Base-by-base conservation (phyloP, 23 tunicate genomes). In the Oikopleura dioica region DNA sequence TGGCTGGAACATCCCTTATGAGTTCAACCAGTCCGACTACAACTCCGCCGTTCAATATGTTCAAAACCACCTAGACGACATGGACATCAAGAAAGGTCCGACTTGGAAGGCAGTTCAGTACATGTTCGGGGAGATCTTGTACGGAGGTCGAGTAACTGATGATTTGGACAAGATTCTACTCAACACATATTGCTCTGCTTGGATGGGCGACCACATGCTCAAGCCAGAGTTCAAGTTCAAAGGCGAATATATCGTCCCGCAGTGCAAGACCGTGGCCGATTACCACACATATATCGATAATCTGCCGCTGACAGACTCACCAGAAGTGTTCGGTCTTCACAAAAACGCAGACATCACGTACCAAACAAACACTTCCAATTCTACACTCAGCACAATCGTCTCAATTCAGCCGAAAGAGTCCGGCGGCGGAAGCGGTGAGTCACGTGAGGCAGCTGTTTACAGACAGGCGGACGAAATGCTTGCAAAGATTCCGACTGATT, bases 1-100 rank as follows among this genome's bases (percentile, higher is more conserved):
- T 5, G 99, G 99, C 12, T 94, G 99, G 99, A 94, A 94, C 82
- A 94, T 94, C 55, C 99, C 99, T 1, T 94, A 94, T 75, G 99
- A 94, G 38, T 94, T 80, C 79, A 94, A 94, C 76, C 99, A 94
- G 38, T 94, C 99, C 23, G 99, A 94, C 77, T 94, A 83, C 81
- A 86, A 87, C 23, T 76, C 95, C 0, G 87, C 88, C 59, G 99
- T 94, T 1, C 99, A 86, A 77, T 94, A 86, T 72, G 78, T 94
- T 35, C 99, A 94, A 50, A 94, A 94, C 80, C 99, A 94, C 38
- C 80, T 94, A 36, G 99, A 94, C 67, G 99, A 94, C 38, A 68
- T 94, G 76, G 95, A 86, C 38, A 79, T 83, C 51, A 94, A 94
- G 59, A 94, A 94, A 87, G 99, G 99, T 12, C 86, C 86, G 12